These are phyloP conservation scores for Trididemnum clinides DNA, from an alignment of 23 tunicate genomes.

Conservation along the genomic window DNA sequence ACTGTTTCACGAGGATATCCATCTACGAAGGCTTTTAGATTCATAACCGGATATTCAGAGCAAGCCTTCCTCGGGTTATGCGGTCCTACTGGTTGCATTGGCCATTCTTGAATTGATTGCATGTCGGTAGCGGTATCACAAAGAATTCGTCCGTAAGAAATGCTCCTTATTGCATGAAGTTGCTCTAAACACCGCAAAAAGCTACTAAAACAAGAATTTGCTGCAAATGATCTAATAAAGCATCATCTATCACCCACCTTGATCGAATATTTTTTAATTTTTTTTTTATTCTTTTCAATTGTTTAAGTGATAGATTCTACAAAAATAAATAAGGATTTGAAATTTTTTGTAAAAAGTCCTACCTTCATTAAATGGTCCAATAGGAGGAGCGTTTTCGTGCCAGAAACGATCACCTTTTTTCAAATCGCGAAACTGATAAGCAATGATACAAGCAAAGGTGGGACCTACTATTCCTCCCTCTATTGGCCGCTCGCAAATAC, in stretches of 20 bases:
- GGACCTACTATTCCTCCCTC: conserved; percentile 75
- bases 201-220: neutral
- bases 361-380: conserved; percentile 51
- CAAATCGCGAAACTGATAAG: conserved; percentile 61
- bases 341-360: too few relatives aligned
- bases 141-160: conserved; percentile 30
- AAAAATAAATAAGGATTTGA: too few relatives aligned
- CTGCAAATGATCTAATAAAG: too few relatives aligned
- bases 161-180: conserved; percentile 47
- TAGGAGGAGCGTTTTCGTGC: conserved; percentile 50
- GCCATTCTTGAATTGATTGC: conserved; percentile 58
- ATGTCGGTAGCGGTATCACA: conserved; percentile 61
- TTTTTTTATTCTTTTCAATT: too few relatives aligned
- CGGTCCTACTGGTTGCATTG: conserved; percentile 23
- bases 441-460: conserved; percentile 71
- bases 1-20: too few relatives aligned
- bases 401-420: conserved; percentile 75
- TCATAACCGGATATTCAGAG: too few relatives aligned
- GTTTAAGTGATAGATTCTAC: too few relatives aligned
- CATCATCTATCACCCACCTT: too few relatives aligned
- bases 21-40: neutral
- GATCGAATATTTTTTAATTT: too few relatives aligned
- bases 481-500: conserved; percentile 59
- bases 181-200: too few relatives aligned
- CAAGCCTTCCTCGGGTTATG: conserved; percentile 42